Percentiles rank a stretch among this genome's conserved stretches.
Conservation (phyloP, 2,888 invertebrate genomes). For the Phaedon cochleariae region DNA sequence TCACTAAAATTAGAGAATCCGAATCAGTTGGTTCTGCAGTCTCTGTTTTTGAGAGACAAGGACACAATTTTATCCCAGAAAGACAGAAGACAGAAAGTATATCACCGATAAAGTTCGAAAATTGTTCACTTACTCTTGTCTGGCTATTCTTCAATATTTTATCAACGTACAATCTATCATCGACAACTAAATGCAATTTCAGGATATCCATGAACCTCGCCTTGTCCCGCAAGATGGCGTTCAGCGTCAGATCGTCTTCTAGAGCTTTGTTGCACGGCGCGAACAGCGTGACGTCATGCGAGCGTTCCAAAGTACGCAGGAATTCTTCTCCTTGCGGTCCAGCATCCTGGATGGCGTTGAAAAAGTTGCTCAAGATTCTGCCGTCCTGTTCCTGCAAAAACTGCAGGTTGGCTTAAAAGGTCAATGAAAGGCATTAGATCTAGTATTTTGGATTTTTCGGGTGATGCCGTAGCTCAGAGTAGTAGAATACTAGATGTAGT, state of each 20-base stretch:
- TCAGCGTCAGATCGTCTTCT: slow-evolving; percentile 74
- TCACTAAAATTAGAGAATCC: no score
- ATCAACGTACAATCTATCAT: slow-evolving; percentile 75
- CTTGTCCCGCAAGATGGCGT: slow-evolving; percentile 74
- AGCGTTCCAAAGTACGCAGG: slow-evolving; percentile 73
- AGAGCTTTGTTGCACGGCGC: slow-evolving; percentile 91
- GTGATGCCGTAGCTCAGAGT: no score
- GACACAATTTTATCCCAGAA: no score
- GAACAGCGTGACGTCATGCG: slow-evolving; percentile 83
- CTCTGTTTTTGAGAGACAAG: no score
- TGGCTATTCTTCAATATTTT: slow-evolving; percentile 75
- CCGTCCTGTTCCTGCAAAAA: slow-evolving; percentile 72
- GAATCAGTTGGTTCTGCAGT: no score
- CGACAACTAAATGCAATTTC: slow-evolving; percentile 82
- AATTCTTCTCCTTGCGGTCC: slow-evolving; percentile 73
- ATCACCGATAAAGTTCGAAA: no score
- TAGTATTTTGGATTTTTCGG: no score
- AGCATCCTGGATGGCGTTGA: slow-evolving; percentile 81
- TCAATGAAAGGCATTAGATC: neutral
- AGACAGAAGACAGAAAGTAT: no score
- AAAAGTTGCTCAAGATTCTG: slow-evolving; percentile 83
- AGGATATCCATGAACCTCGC: slow-evolving; percentile 79
- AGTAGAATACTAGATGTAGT: no score
- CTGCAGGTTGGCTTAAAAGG: neutral
- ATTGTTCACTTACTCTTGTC: slow-evolving; percentile 45